Evolutionary conservation across 2,888 invertebrate genomes (phyloP), one percentile per base, ranked within the genome.

Genomic region (Andrena bucephala): DNA sequence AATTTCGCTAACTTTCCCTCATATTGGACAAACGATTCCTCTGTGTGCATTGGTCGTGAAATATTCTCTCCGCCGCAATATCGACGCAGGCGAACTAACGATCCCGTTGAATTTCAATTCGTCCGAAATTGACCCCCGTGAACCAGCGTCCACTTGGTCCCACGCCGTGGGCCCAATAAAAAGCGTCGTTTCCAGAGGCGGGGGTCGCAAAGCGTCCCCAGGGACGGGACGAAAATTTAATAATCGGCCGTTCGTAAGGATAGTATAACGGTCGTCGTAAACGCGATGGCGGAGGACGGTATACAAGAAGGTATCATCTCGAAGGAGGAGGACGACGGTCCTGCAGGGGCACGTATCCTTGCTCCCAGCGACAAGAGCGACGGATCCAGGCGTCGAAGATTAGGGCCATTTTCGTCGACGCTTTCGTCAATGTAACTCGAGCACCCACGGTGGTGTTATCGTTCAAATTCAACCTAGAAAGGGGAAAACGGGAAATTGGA

Each of bases 401-500:
- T 89, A 89, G 77, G 72, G 52, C 72, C 82, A 84, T 86, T 86
- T 79, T 73, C 74, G 68, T 68, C 66, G 77, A 69, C 77, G 76
- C 71, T 84, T 83, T 73, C 81, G 78, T 73, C 81, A 66, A 76
- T 86, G 66, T 79, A 86, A 77, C 78, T 77, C 66, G 62, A 6
- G 59, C 59, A 66, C 67, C 63, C 80, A 63, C 27, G 76, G 74
- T 65, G 50, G 65, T 74, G 87, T 90, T 91, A 90, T 88, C 89
- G 81, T 88, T 57, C 84, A 85, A 89, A 91, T 90, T 87, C 85
- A 85, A 86, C 70, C 81, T 2, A 24, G 82, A 57, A 66, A 77
- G 77, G 50, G 48, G 65, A n/a, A 63, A 16, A 60, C 20, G 27
- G 68, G 52, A 20, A 42, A 57, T 63, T 57, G 65, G 13, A 52